Base-by-base conservation (phyloP, 2,113 vertebrate genomes). In the Poecilia latipinna region DNA sequence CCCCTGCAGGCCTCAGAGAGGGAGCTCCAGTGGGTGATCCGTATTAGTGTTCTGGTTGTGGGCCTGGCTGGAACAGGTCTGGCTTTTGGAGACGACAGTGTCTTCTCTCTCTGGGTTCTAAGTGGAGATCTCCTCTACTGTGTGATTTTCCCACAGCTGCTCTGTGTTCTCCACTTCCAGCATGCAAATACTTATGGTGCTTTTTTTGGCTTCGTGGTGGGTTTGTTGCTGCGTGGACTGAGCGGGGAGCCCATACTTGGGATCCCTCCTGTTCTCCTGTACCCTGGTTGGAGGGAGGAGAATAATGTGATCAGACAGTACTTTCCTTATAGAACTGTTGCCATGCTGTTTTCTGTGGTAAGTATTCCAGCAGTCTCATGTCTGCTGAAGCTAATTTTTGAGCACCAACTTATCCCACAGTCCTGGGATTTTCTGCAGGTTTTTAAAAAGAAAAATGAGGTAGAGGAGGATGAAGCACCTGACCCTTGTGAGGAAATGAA, bases 51-150 rank as follows among this genome's bases (percentile, higher is more conserved):
- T 86, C 1, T 96, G 75, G 1, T 91, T 19, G 92, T 94, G 77
- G 95, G 94, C 35, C 61, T 91, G 0, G 78, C 82, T 0, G 94
- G 94, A 48, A 89, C 84, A 0, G 51, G 79, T 42, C 70, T 96
- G 88, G 93, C 94, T n/a, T 94, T 95, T 64, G 80, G 80, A 13
- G 93, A 93, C 17, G 74, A 77, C 78, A 95, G 95, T 2, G 68
- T 96, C 66, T 90, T 92, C 0, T 66, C 92, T 35, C 84, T 96
- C 28, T 95, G 93, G 94, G 74, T 95, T 74, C 61, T 96, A 62
- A 93, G 94, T 0, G 88, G 93, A 0, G 95, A 96, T 66, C 86
- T 96, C 37, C 90, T 95, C 39, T 95, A 96, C 0, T 87, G 93
- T 1, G 29, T 95, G 2, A 72, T 96, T 13, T 92, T 95, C 61